Percentiles rank a stretch among this genome's conserved stretches.
Conservation (phyloP, 2,113 vertebrate species). For the Gobio gobio region DNA sequence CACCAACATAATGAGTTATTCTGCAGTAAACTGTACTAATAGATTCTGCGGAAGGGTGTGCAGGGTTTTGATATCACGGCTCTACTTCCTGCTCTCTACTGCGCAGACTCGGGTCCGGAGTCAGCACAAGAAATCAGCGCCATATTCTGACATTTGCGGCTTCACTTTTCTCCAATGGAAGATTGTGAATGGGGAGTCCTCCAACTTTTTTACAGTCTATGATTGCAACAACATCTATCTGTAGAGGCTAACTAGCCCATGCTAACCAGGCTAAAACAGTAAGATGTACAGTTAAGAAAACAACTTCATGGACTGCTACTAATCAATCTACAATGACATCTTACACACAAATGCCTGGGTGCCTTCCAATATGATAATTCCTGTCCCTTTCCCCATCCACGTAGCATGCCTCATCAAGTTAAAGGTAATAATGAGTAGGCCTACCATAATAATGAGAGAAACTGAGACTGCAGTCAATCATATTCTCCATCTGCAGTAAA, state of each 20-base stretch:
- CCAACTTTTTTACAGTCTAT: no score
- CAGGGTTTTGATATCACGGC: no score
- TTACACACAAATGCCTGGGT: slow-evolving; percentile 38
- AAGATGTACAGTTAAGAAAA: not conserved
- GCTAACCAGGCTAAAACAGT: not conserved
- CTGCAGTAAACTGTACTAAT: no score
- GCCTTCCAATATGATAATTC: slow-evolving; percentile 45
- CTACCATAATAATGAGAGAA: not conserved
- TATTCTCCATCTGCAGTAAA: not conserved
- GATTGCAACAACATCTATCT: no score
- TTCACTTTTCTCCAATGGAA: no score
- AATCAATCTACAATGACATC: slow-evolving; percentile 21
- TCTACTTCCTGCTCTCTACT: no score
- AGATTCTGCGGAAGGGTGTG: no score
- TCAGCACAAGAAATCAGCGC: no score
- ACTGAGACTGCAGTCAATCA: not conserved
- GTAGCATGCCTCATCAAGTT: slow-evolving; percentile 28
- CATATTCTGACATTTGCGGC: no score
- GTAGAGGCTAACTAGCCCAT: not conserved
- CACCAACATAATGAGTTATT: no score
- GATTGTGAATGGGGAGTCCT: no score
- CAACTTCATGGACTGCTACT: not conserved
- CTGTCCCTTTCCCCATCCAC: slow-evolving; percentile 16
- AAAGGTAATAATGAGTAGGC: slow-evolving; percentile 11
- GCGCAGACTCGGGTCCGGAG: no score